A percentile compares a stretch with the other conserved stretches of the same genome.
These are phyloP conservation scores for Cremastobaeus sp. DNA, from an alignment of 2,888 invertebrate genomes.

Conservation along the genomic window DNA sequence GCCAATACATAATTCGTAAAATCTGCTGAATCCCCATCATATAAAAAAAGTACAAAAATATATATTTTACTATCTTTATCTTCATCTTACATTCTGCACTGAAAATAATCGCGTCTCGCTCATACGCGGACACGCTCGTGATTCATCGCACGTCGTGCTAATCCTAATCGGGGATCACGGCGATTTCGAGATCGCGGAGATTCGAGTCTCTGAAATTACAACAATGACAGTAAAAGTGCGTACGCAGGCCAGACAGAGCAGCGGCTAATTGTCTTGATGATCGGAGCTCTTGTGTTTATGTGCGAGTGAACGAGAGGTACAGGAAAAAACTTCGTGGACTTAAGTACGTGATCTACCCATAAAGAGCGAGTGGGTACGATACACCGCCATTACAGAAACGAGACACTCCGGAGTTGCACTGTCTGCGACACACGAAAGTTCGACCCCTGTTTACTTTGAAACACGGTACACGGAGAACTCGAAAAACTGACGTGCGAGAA, in stretches of 20 bases:
- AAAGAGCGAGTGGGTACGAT: not conserved
- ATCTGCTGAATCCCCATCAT: slow-evolving; percentile 62
- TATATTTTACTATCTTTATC: slow-evolving; percentile 63
- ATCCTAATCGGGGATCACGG: slow-evolving; percentile 53
- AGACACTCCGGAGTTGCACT: slow-evolving; percentile 20
- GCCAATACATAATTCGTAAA: slow-evolving; percentile 47
- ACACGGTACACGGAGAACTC: not conserved
- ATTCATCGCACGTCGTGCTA: slow-evolving; percentile 59
- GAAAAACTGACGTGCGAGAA: slow-evolving; percentile 47
- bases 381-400: slow-evolving; percentile 29
- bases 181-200: slow-evolving; percentile 55
- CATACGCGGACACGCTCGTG: slow-evolving; percentile 42
- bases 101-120: slow-evolving; percentile 51
- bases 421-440: slow-evolving; percentile 4
- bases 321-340: slow-evolving; percentile 11
- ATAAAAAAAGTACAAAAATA: slow-evolving; percentile 67
- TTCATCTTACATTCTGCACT: slow-evolving; percentile 56
- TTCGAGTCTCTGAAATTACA: slow-evolving; percentile 50
- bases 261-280: slow-evolving; percentile 29
- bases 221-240: slow-evolving; percentile 33
- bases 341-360: slow-evolving; percentile 19
- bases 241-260: slow-evolving; percentile 28
- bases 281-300: slow-evolving; percentile 22
- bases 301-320: slow-evolving; percentile 23
- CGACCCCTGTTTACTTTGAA: not conserved